Base-by-base conservation (phyloP, 2,888 invertebrate genomes). In the Aquatica leii region DNA sequence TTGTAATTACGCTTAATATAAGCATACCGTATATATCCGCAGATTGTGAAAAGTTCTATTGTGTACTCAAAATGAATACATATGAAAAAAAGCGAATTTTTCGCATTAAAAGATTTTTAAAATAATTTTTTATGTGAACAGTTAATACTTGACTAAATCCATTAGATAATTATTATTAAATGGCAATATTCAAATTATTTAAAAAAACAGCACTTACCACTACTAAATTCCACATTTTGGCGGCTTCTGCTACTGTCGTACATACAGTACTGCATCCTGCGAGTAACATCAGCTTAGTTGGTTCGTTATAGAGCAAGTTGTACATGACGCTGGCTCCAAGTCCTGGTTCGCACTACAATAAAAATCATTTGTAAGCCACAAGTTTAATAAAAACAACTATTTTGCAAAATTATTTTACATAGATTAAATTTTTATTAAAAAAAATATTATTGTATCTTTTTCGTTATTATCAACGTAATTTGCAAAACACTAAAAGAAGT, bases 211-310 rank as follows among this genome's bases (percentile, higher is more conserved):
- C 59, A 89, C 93, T 89, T 84, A 98, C 98, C 85, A 99, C 98
- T 80, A 99, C 94, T 67, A 99, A 88, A 84, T 99, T 98, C 98
- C 98, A 99, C 95, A 98, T 98, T 84, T 97, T 97, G 59, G 98
- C 98, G 41, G 98, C 97, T 84, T 99, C 98, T 1, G 98, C 98
- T 11, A 99, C 97, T 46, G 98, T 97, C 17, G 99, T 99, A 78
- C 98, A 98, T 20, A 99, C 98, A 6, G 97, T 97, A 74, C 97
- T 97, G 82, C 99, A 99, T 55, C 99, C 99, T 40, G 96, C 95
- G 54, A 99, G 85, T 66, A 98, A 84, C 87, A 97, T 91, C 77
- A 97, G 85, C 84, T 97, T 98, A 79, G 94, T 94, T 14, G 97
- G 97, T 65, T 91, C 91, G 82, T 93, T 95, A 87, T 99, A 99